These are phyloP conservation scores for Lagopus muta DNA, from an alignment of 2,113 vertebrate species.

Conservation along the genomic window DNA sequence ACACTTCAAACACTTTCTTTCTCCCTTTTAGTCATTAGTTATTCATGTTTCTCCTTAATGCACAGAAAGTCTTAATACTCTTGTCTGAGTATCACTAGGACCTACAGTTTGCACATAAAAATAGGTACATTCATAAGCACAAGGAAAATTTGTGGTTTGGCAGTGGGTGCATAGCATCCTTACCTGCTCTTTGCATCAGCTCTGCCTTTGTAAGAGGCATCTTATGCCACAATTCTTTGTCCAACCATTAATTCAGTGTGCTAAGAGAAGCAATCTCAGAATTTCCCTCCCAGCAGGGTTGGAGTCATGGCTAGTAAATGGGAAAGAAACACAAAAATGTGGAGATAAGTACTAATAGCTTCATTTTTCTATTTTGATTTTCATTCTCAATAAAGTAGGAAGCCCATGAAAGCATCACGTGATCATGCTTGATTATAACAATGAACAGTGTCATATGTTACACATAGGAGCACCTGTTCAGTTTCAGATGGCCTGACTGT, in stretches of 20 bases:
- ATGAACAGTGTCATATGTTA: background rate
- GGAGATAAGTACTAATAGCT: background rate
- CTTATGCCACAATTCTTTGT: background rate
- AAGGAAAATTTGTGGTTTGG: background rate
- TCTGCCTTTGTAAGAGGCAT: background rate
- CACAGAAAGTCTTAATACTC: background rate
- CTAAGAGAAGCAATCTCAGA: background rate
- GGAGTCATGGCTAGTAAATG: background rate
- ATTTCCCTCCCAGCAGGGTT: background rate
- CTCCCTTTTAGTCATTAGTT: background rate
- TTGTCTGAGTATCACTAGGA: background rate
- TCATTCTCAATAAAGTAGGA: conserved; percentile 22
- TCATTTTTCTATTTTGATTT: background rate
- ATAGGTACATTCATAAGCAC: background rate
- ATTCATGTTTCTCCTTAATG: background rate
- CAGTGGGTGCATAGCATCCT: background rate
- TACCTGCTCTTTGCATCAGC: background rate
- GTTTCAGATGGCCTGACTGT: background rate
- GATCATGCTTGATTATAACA: background rate
- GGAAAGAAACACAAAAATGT: background rate
- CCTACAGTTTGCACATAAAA: background rate
- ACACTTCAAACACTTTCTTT: background rate
- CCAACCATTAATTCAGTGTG: background rate
- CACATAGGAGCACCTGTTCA: background rate
- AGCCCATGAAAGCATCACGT: background rate